phyloP scores from a whole-genome alignment of 2,797 vertebrate species.

The Podarcis siculus region DNA sequence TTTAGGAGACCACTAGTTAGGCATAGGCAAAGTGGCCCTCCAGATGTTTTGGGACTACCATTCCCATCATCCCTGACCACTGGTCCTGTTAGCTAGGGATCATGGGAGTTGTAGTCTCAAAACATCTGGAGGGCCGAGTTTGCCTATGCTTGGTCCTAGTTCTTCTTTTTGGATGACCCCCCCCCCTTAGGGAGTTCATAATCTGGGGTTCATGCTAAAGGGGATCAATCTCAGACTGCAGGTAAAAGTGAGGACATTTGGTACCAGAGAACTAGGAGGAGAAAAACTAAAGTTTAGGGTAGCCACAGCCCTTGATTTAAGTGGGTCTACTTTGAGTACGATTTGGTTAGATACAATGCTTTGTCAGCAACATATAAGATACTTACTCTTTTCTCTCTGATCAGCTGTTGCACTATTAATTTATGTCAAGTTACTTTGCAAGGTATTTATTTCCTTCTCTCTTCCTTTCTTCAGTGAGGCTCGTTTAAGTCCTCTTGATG shows the following conservation, averaged over 20 bases:
- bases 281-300: too few relatives aligned
- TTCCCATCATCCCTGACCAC: too few relatives aligned
- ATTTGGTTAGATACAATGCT: not conserved
- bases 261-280: not conserved
- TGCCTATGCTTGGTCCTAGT: too few relatives aligned
- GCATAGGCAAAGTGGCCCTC: too few relatives aligned
- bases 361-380: not conserved
- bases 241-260: not conserved
- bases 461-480: not conserved
- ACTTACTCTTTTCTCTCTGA: not conserved
- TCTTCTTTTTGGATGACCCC: not conserved
- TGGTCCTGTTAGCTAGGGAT: too few relatives aligned
- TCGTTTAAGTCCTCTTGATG: not conserved
- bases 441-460: not conserved
- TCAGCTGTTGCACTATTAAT: constrained; percentile 3
- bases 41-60: too few relatives aligned
- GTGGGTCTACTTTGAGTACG: not conserved
- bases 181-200: not conserved
- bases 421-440: not conserved
- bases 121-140: too few relatives aligned
- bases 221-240: not conserved
- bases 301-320: too few relatives aligned
- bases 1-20: too few relatives aligned
- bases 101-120: too few relatives aligned
- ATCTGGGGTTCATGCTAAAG: not conserved